phyloP scores from a whole-genome alignment of 2,797 vertebrate genomes.

The Anas bernieri region DNA sequence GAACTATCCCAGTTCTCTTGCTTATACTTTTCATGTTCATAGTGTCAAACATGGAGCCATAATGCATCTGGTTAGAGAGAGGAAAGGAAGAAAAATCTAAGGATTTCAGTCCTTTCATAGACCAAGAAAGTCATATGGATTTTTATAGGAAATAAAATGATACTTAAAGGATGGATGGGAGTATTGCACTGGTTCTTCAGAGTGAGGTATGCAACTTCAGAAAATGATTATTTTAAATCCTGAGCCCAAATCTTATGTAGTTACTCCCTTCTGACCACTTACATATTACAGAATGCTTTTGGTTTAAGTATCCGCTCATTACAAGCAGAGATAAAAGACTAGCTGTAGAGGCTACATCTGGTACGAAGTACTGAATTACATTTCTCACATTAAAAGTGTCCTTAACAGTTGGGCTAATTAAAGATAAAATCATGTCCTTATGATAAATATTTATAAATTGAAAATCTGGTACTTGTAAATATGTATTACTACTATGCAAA shows the following conservation, averaged over 20 bases:
- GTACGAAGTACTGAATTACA: constrained; percentile 65
- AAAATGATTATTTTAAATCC: not conserved
- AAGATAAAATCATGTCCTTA: constrained; percentile 78
- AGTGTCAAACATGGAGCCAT: not conserved
- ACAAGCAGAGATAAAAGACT: constrained; percentile 66
- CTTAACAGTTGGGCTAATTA: constrained; percentile 83
- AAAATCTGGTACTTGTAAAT: constrained; percentile 73
- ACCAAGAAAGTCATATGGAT: not conserved
- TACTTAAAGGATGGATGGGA: not conserved
- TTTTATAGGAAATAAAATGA: not conserved
- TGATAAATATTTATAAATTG: constrained; percentile 82
- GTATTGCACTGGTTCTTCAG: not conserved
- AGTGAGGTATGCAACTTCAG: not conserved
- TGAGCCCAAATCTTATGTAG: not conserved
- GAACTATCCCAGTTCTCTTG: not conserved
- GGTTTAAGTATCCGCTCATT: constrained; percentile 27
- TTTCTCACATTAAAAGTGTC: constrained; percentile 81
- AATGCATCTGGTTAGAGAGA: not conserved
- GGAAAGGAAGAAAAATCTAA: not conserved
- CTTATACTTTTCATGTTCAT: not conserved
- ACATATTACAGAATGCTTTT: not conserved
- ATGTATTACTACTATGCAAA: constrained; percentile 27
- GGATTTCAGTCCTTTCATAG: not conserved
- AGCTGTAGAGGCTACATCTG: constrained; percentile 75
- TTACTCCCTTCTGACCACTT: constrained; percentile 3